Evolutionary conservation across 2,888 invertebrate genomes (phyloP).

Genomic region (Empis livida): DNA sequence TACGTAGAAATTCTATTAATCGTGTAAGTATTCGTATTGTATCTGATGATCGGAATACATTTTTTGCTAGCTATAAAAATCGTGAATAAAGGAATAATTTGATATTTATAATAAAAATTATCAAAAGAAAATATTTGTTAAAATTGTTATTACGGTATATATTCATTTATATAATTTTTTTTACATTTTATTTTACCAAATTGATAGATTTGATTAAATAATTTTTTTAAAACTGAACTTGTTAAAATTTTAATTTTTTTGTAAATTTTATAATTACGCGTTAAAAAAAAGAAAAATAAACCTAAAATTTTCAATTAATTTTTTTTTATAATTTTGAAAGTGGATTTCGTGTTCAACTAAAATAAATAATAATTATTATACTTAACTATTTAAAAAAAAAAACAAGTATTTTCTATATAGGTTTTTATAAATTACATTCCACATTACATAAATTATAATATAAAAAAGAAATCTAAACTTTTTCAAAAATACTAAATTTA

Average conservation of each 20-base stretch:
- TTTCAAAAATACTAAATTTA: not conserved
- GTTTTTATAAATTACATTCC: conserved; percentile 6
- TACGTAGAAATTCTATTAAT: conserved; percentile 34
- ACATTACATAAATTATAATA: conserved; percentile 9
- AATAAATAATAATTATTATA: not conserved
- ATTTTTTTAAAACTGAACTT: too few relatives aligned
- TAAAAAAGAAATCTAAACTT: not conserved
- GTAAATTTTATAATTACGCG: too few relatives aligned
- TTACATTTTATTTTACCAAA: not conserved
- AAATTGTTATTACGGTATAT: not conserved
- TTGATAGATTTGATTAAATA: too few relatives aligned
- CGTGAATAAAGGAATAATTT: conserved; percentile 24
- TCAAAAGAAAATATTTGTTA: not conserved
- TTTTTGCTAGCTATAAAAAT: conserved; percentile 37
- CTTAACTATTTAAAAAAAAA: conserved; percentile 5
- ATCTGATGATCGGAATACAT: conserved; percentile 32
- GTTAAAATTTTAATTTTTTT: not conserved
- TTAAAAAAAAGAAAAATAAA: too few relatives aligned
- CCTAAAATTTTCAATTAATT: too few relatives aligned
- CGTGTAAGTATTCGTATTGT: conserved; percentile 37
- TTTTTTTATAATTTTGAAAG: too few relatives aligned
- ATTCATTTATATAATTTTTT: not conserved
- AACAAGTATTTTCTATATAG: not conserved
- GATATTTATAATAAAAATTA: conserved; percentile 1
- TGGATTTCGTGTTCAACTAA: too few relatives aligned